Percentiles rank a stretch among this genome's conserved stretches.
These are phyloP conservation scores for Esox masquinongy DNA, from an alignment of 2,797 vertebrate genomes.

Conservation along the genomic window DNA sequence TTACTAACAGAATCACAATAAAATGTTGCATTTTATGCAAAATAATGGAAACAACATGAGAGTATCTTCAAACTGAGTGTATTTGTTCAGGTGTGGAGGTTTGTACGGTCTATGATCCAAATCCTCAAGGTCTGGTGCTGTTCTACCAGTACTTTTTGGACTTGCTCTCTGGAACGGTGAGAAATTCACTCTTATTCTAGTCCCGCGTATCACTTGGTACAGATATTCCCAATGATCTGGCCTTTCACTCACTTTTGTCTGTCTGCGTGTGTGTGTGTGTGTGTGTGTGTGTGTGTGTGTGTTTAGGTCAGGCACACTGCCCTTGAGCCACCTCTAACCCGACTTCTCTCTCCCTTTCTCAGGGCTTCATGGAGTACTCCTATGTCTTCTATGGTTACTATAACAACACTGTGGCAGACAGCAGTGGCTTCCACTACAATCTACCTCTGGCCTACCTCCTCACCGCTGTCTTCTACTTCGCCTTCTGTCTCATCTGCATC, in stretches of 20 bases:
- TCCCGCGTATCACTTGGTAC: neutral
- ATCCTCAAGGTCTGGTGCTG: conserved; percentile 61
- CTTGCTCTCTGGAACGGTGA: conserved; percentile 85
- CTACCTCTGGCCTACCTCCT: conserved; percentile 82
- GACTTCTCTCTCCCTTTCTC: conserved; percentile 3
- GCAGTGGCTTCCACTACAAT: conserved; percentile 72
- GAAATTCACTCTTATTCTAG: conserved; percentile 13
- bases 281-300: neutral
- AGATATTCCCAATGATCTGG: neutral
- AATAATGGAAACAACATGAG: neutral
- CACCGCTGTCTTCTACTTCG: conserved; percentile 73
- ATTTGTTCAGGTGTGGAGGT: conserved; percentile 46
- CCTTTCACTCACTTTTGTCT: neutral
- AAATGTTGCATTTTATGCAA: neutral
- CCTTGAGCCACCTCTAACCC: neutral
- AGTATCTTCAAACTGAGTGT: neutral
- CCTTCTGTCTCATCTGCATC: conserved; percentile 81
- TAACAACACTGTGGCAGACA: conserved; percentile 61
- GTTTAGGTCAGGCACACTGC: neutral
- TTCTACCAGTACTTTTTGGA: conserved; percentile 80
- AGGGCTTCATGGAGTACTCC: conserved; percentile 89
- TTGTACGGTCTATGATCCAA: conserved; percentile 67
- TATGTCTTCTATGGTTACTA: conserved; percentile 90
- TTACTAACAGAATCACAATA: neutral
- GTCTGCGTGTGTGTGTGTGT: neutral